These are phyloP conservation scores for Diploscapter pachys DNA, from an alignment of 1,140 invertebrate genomes.

Conservation along the genomic window DNA sequence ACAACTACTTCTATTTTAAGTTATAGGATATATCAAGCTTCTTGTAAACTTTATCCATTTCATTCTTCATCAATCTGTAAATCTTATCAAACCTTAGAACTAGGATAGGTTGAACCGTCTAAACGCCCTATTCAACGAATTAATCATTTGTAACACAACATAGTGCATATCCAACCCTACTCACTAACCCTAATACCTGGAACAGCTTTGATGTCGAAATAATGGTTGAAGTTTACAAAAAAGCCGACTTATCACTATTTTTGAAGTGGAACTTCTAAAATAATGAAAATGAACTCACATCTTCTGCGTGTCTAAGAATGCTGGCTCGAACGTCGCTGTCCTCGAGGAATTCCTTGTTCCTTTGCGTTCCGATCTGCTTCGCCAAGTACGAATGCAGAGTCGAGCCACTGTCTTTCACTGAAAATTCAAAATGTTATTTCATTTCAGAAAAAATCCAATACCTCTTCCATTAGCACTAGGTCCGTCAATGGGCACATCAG, in stretches of 20 bases:
- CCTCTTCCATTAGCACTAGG: slow-evolving; percentile 60
- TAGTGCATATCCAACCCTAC: background rate
- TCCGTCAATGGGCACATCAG: slow-evolving; percentile 85
- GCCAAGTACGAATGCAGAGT: slow-evolving; percentile 96
- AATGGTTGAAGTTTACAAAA: background rate
- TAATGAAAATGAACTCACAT: slow-evolving; percentile 57
- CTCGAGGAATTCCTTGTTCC: slow-evolving; percentile 80
- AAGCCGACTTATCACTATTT: background rate
- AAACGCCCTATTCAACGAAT: too few relatives aligned
- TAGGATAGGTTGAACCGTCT: too few relatives aligned
- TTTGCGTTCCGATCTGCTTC: slow-evolving; percentile 81
- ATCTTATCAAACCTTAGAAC: too few relatives aligned
- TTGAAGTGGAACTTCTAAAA: background rate
- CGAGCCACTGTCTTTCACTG: slow-evolving; percentile 67
- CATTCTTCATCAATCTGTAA: too few relatives aligned
- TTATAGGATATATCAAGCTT: too few relatives aligned
- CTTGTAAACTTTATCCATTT: too few relatives aligned
- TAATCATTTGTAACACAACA: too few relatives aligned
- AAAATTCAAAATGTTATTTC: background rate
- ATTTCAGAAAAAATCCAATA: slow-evolving; percentile 66
- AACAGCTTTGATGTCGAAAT: background rate
- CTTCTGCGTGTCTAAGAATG: slow-evolving; percentile 92
- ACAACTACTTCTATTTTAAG: too few relatives aligned
- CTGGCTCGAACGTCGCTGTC: slow-evolving; percentile 94
- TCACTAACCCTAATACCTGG: background rate